Base-by-base conservation (phyloP, 2,113 vertebrate species). In the Clinocottus analis region DNA sequence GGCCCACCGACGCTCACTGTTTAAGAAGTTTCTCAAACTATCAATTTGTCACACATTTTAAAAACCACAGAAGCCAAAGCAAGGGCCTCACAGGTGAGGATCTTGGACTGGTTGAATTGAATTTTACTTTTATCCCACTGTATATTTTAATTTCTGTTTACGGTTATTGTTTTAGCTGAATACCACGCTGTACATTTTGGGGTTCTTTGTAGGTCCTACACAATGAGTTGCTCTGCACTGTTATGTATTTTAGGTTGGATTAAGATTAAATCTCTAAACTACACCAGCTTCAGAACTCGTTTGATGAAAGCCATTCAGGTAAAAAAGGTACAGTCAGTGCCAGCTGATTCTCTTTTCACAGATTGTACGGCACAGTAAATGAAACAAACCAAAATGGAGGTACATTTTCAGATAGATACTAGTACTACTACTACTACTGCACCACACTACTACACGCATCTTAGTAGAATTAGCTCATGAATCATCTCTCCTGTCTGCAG, bases 1-100 rank as follows among this genome's bases (percentile, higher is more conserved):
- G 88, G 77, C 87, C 87, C 82, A 72, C 72, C 60, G 65, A 71
- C 51, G 2, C 56, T 69, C 81, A 59, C 75, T 77, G 61, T 91
- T 87, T 76, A 63, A 74, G 64, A 77, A 79, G 37, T 63, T 39
- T 76, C 31, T 77, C 35, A 12, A 29, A 75, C 45, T 56, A 37
- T 59, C 17, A 47, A 79, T 65, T 49, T 55, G 23, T 82, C 69
- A 29, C 27, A 35, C 62, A 39, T 61, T 71, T n/a, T n/a, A n/a
- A 60, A 53, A 82, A 76, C 64, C 78, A 68, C 75, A 74, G 76
- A 92, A 83, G 87, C 90, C 93, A 93, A 91, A 94, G 87, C 90
- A 84, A 31, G 83, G 79, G 76, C 82, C 84, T 86, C 76, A 25
- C 72, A 75, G 27, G 43, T 82, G 71, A 77, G 63, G 83, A 84